Base-by-base conservation (phyloP, 2,888 invertebrate species). In the Drosophila nr. medialis region DNA sequence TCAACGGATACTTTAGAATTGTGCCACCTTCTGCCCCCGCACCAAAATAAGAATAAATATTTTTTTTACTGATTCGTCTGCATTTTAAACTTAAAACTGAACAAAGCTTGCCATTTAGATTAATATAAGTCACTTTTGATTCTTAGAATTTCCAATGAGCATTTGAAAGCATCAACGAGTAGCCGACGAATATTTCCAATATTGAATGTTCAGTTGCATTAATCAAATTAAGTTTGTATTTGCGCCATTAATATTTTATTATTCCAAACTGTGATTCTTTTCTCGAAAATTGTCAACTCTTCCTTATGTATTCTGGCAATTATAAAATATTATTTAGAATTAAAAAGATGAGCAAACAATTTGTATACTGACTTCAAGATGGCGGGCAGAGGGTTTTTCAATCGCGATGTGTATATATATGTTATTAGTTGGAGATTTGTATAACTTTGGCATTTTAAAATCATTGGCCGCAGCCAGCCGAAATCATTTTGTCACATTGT, bases 1-100 rank as follows among this genome's bases (percentile, higher is more conserved):
- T 59, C 0, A 59, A 79, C 18, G 90, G 86, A 0, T 83, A 79
- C 38, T 74, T 86, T 51, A 40, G 70, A 27, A 49, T 80, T 27
- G 27, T 54, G n/a, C 54, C 78, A 53, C n/a, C 38, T 2, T 2
- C 34, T 0, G 45, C 8, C 32, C 21, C 38, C 18, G 27, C 24
- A 40, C 59, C 70, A 50, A 24, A 29, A 6, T 24, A 36, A 24
- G 0, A 54, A 38, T 36, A 54, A 55, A 38, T 24, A 5, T 8
- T 38, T n/a, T 2, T 18, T 27, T 29, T 13, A 29, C 38, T 29
- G 29, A 38, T 27, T 38, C 40, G 38, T 55, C 1, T 27, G 36
- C 21, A 10, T 24, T 24, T 36, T 27, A 11, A 11, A 13, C 24
- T 36, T 36, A 4, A 34, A 24, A 54, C 49, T 49, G 2, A 10